Conservation (phyloP, 2,888 invertebrate species). For the Thereva nobilitata region DNA sequence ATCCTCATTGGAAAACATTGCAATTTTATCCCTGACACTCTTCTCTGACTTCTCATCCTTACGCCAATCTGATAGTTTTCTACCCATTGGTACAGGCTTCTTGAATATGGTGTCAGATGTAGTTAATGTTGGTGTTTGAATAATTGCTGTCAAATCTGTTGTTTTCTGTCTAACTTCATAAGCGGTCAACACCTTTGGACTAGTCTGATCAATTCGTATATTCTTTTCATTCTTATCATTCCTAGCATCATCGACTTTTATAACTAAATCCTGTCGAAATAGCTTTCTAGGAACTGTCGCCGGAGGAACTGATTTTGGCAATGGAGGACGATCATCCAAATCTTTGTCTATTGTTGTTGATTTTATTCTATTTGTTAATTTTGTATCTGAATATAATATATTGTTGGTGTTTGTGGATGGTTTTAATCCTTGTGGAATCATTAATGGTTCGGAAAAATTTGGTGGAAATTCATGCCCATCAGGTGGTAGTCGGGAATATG, state of each 20-base stretch:
- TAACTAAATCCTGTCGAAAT: slow-evolving; percentile 56
- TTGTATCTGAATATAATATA: slow-evolving; percentile 55
- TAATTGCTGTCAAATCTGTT: background rate
- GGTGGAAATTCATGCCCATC: slow-evolving; percentile 59
- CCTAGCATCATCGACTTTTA: slow-evolving; percentile 54
- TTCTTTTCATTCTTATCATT: slow-evolving; percentile 41
- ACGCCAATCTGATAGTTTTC: slow-evolving; percentile 60
- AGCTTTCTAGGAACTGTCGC: slow-evolving; percentile 54
- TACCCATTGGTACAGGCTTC: slow-evolving; percentile 41
- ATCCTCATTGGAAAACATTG: slow-evolving; percentile 74
- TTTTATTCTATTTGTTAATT: slow-evolving; percentile 45
- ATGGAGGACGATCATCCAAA: slow-evolving; percentile 51
- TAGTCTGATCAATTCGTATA: slow-evolving; percentile 44
- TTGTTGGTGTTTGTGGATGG: slow-evolving; percentile 43
- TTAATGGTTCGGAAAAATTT: slow-evolving; percentile 56
- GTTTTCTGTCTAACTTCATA: slow-evolving; percentile 31
- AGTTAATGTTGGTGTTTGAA: background rate
- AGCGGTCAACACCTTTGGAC: slow-evolving; percentile 26
- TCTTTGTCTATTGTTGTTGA: slow-evolving; percentile 8
- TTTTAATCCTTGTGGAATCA: slow-evolving; percentile 45
- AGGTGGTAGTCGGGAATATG: slow-evolving; percentile 58
- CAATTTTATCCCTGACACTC: slow-evolving; percentile 84
- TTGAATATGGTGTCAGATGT: slow-evolving; percentile 8
- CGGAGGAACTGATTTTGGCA: slow-evolving; percentile 57
- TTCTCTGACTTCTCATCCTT: slow-evolving; percentile 80